These are phyloP conservation scores for Heterotis niloticus DNA, from an alignment of 2,113 vertebrate genomes.

Conservation along the genomic window DNA sequence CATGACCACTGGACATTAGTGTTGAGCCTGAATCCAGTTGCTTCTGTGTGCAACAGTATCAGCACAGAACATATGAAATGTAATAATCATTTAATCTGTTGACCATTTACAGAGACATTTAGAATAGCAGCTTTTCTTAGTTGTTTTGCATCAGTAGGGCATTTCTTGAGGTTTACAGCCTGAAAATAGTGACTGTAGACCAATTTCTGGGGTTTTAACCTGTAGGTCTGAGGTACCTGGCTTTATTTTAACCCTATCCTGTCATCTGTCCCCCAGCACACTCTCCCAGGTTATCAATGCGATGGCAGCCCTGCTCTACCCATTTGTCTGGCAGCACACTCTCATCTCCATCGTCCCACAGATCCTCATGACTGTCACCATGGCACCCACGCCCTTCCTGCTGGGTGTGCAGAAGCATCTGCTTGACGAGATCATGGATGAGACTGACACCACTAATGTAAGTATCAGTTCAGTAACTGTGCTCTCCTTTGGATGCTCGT, in stretches of 20 bases:
- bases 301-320: slow-evolving; percentile 73
- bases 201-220: not conserved
- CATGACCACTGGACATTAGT: too few relatives aligned
- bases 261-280: slow-evolving; percentile 49
- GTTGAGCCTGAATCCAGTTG: too few relatives aligned
- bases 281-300: slow-evolving; percentile 80
- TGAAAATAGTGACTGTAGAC: too few relatives aligned
- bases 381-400: slow-evolving; percentile 79
- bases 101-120: too few relatives aligned
- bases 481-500: not conserved
- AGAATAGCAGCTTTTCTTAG: too few relatives aligned
- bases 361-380: slow-evolving; percentile 70
- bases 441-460: slow-evolving; percentile 57
- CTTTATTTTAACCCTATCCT: not conserved
- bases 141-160: too few relatives aligned
- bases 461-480: slow-evolving; percentile 9
- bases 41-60: too few relatives aligned
- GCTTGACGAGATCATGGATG: slow-evolving; percentile 46
- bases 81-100: too few relatives aligned
- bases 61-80: too few relatives aligned
- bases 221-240: not conserved
- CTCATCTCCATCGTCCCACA: slow-evolving; percentile 79
- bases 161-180: too few relatives aligned
- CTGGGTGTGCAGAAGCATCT: slow-evolving; percentile 73
- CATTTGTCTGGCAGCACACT: slow-evolving; percentile 82